Evolutionary conservation across 2,113 vertebrate genomes (phyloP).

Genomic region (Ammodytes dubius): DNA sequence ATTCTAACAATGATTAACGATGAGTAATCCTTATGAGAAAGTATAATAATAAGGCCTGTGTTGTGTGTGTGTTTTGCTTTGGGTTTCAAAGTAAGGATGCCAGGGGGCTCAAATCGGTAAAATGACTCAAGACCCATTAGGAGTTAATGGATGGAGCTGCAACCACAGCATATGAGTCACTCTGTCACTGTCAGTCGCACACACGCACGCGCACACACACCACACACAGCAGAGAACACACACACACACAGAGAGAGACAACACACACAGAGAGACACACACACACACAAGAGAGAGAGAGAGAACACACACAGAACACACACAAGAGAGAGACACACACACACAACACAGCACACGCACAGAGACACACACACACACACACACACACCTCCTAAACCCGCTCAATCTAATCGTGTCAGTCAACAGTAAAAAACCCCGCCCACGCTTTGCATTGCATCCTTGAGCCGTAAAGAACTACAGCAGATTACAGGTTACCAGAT

Average conservation of each 20-base stretch:
- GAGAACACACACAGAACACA: not conserved
- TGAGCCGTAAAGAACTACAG: slow-evolving; percentile 1
- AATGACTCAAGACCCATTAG: slow-evolving; percentile 36
- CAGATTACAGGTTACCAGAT: slow-evolving; percentile 41
- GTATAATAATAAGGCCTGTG: not conserved
- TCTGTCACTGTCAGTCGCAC: not conserved
- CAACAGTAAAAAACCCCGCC: slow-evolving; percentile 15
- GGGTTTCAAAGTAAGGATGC: slow-evolving; percentile 15
- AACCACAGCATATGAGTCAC: slow-evolving; percentile 33
- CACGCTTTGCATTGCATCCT: not conserved
- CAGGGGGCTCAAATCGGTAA: not conserved
- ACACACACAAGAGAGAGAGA: no score
- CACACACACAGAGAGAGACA: no score
- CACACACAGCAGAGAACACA: not conserved
- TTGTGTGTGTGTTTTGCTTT: slow-evolving; percentile 18
- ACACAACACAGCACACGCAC: not conserved
- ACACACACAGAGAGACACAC: not conserved
- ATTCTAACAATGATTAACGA: not conserved
- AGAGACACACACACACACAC: not conserved
- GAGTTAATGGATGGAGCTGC: slow-evolving; percentile 20
- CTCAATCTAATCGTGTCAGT: slow-evolving; percentile 36
- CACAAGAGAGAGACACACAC: not conserved
- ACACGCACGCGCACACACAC: not conserved
- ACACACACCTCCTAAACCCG: slow-evolving; percentile 8
- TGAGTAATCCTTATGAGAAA: not conserved